phyloP scores from a whole-genome alignment of 2,797 vertebrate species.

The Smutsia temminckii region DNA sequence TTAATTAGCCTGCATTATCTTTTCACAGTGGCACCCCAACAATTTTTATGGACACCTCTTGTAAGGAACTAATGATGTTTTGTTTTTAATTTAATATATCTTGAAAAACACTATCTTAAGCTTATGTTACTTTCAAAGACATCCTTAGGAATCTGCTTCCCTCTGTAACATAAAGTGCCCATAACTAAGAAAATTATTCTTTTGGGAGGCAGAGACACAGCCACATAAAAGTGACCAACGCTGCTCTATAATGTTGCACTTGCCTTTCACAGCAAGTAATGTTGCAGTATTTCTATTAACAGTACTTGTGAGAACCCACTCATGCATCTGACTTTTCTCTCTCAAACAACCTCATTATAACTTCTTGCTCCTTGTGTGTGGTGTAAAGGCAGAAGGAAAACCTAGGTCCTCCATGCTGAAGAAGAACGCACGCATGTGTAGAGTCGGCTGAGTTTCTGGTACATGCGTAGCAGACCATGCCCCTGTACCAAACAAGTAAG shows the following conservation, averaged over 20 bases:
- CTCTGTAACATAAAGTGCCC: neutral
- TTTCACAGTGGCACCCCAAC: neutral
- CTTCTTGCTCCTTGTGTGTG: neutral
- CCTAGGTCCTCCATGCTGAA: neutral
- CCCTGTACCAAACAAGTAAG: neutral
- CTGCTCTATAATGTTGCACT: neutral
- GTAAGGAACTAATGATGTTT: neutral
- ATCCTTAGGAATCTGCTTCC: neutral
- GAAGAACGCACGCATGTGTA: neutral
- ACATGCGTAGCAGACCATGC: neutral
- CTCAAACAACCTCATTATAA: neutral
- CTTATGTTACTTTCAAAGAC: neutral
- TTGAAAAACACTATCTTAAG: neutral
- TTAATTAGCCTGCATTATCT: neutral
- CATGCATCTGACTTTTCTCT: neutral
- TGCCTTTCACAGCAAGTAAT: neutral
- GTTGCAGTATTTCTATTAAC: neutral
- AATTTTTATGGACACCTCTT: neutral
- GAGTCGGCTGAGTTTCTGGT: neutral
- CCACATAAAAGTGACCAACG: neutral
- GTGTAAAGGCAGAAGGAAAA: neutral
- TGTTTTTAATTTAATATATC: conserved; percentile 32
- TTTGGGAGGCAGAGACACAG: neutral
- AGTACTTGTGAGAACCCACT: neutral
- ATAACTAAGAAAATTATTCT: neutral